Evolutionary conservation across 2,888 invertebrate species (phyloP), one percentile per base, ranked within the genome.

Genomic region (Hipparchia sbordonii): DNA sequence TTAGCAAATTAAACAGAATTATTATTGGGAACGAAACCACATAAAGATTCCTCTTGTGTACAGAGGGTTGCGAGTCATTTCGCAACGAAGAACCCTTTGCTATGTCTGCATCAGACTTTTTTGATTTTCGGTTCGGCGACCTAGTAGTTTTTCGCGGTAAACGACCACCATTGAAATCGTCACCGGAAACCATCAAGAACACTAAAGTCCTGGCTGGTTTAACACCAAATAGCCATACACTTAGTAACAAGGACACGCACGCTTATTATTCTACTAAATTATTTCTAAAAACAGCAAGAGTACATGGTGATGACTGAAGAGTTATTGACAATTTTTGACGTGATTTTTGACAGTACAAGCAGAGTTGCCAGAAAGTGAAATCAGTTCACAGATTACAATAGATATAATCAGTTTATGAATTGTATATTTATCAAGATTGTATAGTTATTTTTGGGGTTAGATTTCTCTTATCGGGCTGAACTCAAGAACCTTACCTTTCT

Each of bases 11-110:
- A 91, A 97, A 98, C 81, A 97, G 94, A 91, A 97, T 96, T 87
- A 98, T 97, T 81, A 98, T 95, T 75, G 97, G 97, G 91, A 97
- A 97, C 81, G 97, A 97, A 92, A 97, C 97, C 87, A 97, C 95
- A 90, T 97, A 97, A 83, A 98, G 95, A 91, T 97, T 98, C 90
- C 97, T 95, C 91, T 97, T 97, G 92, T 97, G 97, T 84, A 97
- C 97, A 73, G 97, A 97, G 84, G 96, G 95, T 86, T 95, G 95
- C 86, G 95, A 89, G 76, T 91, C 95, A 84, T 92, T 90, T 90
- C 93, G 94, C 90, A 95, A 95, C 94, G 94, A 93, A 89, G 95
- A 94, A 87, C 95, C 92, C 87, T 94, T 94, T 82, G 94, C 92
- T 91, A 94, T 87, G 91, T 95, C 95, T 88, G 94, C 94, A 91